Evolutionary conservation across 2,888 invertebrate species (phyloP).

Genomic region (Penaeus monodon): DNA sequence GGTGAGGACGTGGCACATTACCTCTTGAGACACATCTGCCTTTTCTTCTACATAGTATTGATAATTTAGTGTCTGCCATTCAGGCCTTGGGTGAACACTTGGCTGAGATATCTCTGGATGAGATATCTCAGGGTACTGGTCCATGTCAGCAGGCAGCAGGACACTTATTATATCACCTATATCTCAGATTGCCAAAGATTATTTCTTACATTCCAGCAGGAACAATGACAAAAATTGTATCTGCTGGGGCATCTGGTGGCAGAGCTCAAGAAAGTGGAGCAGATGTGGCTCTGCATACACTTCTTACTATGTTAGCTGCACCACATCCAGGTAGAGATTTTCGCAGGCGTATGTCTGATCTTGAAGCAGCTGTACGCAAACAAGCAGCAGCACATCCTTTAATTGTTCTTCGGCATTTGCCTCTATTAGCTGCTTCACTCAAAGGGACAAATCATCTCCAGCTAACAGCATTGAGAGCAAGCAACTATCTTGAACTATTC

Average conservation of each 20-base stretch:
- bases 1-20: constrained; percentile 66
- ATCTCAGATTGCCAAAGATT: constrained; percentile 78
- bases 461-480: constrained; percentile 78
- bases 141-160: constrained; percentile 65
- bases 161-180: constrained; percentile 76
- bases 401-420: constrained; percentile 85
- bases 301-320: constrained; percentile 82
- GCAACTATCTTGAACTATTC: constrained; percentile 81
- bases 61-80: constrained; percentile 34
- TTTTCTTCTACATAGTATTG: constrained; percentile 72
- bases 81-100: constrained; percentile 39
- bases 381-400: constrained; percentile 85
- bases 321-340: constrained; percentile 79
- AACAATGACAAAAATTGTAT: constrained; percentile 56
- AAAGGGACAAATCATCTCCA: constrained; percentile 82
- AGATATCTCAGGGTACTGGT: constrained; percentile 25
- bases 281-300: constrained; percentile 82
- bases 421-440: constrained; percentile 83
- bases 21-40: constrained; percentile 68
- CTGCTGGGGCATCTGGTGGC: constrained; percentile 43
- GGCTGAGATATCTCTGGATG: too few species aligned
- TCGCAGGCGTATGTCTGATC: constrained; percentile 78
- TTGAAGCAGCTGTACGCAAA: constrained; percentile 84
- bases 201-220: constrained; percentile 68
- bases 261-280: constrained; percentile 58